Base-by-base conservation (phyloP, 2,113 vertebrate genomes). In the Scomber colias region DNA sequence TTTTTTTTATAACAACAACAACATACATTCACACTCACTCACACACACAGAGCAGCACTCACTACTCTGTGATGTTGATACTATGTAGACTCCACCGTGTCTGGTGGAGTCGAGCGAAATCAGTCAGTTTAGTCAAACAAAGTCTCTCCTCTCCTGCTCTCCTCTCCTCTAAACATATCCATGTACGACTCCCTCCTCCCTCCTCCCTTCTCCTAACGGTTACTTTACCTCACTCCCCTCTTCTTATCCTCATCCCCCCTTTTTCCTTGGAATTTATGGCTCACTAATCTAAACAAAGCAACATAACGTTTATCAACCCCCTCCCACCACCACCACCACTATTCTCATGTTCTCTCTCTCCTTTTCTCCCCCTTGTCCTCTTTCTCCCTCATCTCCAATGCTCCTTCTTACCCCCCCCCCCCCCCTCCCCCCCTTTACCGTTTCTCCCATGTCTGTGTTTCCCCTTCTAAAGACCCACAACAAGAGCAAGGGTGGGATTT, bases 221-320 rank as follows among this genome's bases (percentile, higher is more conserved):
- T 82, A 68, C 31, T 77, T 78, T 72, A 77, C 82, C 68, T 68
- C 75, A 10, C 19, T 77, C 67, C 65, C 64, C 13, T 35, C 19
- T 49, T 76, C 44, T 30, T 44, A 1, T 19, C 40, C 55, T 31
- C 50, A 49, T 69, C 40, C 61, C 74, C 65, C 11, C 71, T 27
- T 65, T 27, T 57, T 51, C 54, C 40, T 76, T 84, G 86, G 91
- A 92, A 93, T 93, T 92, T 92, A 93, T 90, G 87, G 74, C 87
- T 79, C 71, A 81, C 75, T 79, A 90, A 88, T 86, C 87, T 79
- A 89, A 92, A 92, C 89, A 90, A 83, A 89, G 87, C 79, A 90
- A 87, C 84, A 81, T 81, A 61, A 75, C 54, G 35, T 91, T 92
- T 85, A 91, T 92, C 84, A 88, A 77, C 85, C 82, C 81, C 64